phyloP scores from a whole-genome alignment of 1,140 invertebrate genomes.

The Camponotus floridanus region DNA sequence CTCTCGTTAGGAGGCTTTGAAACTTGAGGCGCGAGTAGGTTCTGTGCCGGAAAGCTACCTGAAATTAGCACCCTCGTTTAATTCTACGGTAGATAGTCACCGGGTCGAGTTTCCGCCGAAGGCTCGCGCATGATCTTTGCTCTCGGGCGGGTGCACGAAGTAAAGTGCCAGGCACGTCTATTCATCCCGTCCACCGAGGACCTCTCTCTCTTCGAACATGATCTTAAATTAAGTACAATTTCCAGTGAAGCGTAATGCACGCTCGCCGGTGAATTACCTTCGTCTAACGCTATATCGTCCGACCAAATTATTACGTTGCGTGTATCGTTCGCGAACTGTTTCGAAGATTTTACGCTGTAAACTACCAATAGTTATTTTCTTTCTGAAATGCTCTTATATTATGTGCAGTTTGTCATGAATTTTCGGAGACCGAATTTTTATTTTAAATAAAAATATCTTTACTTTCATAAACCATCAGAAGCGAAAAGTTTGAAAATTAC shows the following conservation, averaged over 20 bases:
- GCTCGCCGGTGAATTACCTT: constrained; percentile 28
- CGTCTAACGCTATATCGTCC: background rate
- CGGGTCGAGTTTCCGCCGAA: background rate
- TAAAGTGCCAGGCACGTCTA: constrained; percentile 37
- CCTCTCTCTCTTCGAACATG: constrained; percentile 2
- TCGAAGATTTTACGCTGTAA: background rate
- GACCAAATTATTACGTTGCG: constrained; percentile 7
- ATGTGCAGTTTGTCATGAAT: background rate
- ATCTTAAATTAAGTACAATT: constrained; percentile 57
- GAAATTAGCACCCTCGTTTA: constrained; percentile 67
- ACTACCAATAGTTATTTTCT: background rate
- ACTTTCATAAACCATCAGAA: background rate
- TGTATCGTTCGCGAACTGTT: background rate
- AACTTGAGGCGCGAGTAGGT: constrained; percentile 46
- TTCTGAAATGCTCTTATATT: background rate
- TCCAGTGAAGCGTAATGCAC: constrained; percentile 11
- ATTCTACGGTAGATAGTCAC: constrained; percentile 37
- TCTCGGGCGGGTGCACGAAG: background rate
- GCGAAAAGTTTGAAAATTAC: background rate
- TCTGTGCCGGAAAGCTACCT: constrained; percentile 26
- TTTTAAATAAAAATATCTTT: background rate
- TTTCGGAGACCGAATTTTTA: background rate
- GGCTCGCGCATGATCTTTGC: constrained; percentile 46
- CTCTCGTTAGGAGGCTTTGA: constrained; percentile 62
- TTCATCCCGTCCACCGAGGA: constrained; percentile 23